Base-by-base conservation (phyloP, 2,888 invertebrate species). In the Leucania comma region DNA sequence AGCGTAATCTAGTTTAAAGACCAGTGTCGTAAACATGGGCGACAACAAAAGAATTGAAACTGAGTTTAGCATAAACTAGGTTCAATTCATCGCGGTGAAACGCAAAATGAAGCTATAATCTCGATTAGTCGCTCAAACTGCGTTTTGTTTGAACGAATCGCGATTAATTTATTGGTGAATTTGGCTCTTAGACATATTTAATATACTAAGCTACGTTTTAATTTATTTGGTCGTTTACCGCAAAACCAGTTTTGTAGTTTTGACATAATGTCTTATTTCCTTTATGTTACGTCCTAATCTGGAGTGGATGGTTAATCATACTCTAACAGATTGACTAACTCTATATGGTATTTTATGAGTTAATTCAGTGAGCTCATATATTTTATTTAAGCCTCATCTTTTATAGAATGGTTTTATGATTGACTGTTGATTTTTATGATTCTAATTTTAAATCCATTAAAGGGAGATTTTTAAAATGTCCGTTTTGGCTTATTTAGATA, bases 211-310 rank as follows among this genome's bases (percentile, higher is more conserved):
- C 54, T 64, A 65, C 5, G 5, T 57, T 50, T 70, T 72, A 71
- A 71, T 83, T 79, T 69, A 79, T 82, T 42, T 75, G 65, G 61
- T 46, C 53, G 58, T 80, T 80, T 68, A 65, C 29, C 56, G 35
- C n/a, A 72, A 64, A 72, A 78, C 74, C 3, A 42, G 68, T 81
- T 81, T 72, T 62, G 48, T 75, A 70, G 72, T 29, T 58, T 53
- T 61, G 56, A 78, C 38, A 58, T 50, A 67, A 29, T 64, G 68
- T 51, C 51, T 75, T 42, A 51, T 61, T 76, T 63, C 32, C n/a
- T 67, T 53, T 32, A 67, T 67, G 57, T 54, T 54, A 50, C 12
- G 69, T 65, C 48, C 68, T 68, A 35, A 62, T 65, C 24, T 14
- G 48, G 62, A 57, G 10, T 32, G 20, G 1, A 29, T 53, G 26